phyloP scores from a whole-genome alignment of 2,888 invertebrate genomes.

The Ethmia dodecea region DNA sequence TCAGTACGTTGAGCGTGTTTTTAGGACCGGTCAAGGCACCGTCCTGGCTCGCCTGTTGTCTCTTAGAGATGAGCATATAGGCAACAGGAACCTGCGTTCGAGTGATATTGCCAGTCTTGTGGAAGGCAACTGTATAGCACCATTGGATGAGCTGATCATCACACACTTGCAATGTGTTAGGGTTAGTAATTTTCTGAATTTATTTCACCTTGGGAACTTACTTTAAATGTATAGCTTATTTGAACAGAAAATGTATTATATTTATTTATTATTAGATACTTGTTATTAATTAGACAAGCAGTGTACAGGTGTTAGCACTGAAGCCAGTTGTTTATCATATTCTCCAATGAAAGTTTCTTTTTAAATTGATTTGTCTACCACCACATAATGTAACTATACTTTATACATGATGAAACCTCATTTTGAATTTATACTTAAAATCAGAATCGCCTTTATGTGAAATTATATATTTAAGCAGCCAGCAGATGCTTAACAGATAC shows the following conservation, averaged over 20 bases:
- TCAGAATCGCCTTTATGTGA: too few species aligned
- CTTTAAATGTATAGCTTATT: too few species aligned
- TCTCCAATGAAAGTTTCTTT: too few species aligned
- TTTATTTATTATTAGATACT: neutral
- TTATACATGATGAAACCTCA: too few species aligned
- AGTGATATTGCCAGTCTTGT: conserved; percentile 84
- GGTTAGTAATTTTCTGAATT: conserved; percentile 48
- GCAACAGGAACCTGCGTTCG: conserved; percentile 82
- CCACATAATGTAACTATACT: too few species aligned
- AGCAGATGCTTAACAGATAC: too few species aligned
- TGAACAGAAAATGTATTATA: too few species aligned
- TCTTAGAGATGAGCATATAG: conserved; percentile 84
- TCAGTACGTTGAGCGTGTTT: conserved; percentile 77
- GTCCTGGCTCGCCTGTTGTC: conserved; percentile 79
- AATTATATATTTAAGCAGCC: too few species aligned
- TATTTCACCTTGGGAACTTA: neutral
- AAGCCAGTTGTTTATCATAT: too few species aligned
- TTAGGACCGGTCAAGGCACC: conserved; percentile 79
- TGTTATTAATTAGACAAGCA: neutral
- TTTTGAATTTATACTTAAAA: too few species aligned
- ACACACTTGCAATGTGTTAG: conserved; percentile 84
- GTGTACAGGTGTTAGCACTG: too few species aligned
- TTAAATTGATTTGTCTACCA: too few species aligned
- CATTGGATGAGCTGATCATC: conserved; percentile 86
- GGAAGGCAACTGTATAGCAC: conserved; percentile 82